Evolutionary conservation across 2,888 invertebrate species (phyloP), one percentile per base, ranked within the genome.

Genomic region (Rhodophaea formosa): DNA sequence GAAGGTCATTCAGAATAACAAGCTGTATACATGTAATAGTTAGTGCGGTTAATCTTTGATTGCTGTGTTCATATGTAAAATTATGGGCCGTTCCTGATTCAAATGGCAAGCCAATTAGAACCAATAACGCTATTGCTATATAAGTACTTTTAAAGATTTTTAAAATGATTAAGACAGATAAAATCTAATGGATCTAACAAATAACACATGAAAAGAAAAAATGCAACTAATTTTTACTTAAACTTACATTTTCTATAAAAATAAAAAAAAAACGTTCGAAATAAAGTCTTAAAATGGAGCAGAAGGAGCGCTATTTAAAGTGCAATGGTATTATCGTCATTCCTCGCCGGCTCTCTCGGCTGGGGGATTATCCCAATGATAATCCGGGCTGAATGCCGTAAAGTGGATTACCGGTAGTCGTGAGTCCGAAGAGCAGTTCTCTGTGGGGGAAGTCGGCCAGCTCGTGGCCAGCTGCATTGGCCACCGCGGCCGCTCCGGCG

Each of bases 391-490:
- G 47, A 47, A 47, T 49, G 30, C 49, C 32, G 15, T 30, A 49
- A 39, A 51, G 51, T 51, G 51, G 39, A 51, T 75, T 68, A 85
- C 93, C 93, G 70, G 95, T 93, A 55, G 95, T 95, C 52, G 97
- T 97, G 43, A 97, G 93, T 58, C 97, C 96, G 79, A 97, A 96
- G 61, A 98, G 90, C 45, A 98, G 93, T 83, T 97, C 96, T 69
- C 96, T 93, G 66, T 95, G 94, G 1, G 96, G 94, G 81, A 97
- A 96, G 78, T 96, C 95, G 10, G 97, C 96, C 66, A 96, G 92
- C 82, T 96, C 96, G 81, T 94, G 94, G 60, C 96, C 96, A 56
- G 95, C 94, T 52, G 96, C 94, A 47, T 93, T 93, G 32, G 94
- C 93, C 52, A 95, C 93, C 7, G 94, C 94, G 47, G 93, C 92